phyloP scores from a whole-genome alignment of 2,113 vertebrate species.

The Hylia prasina region DNA sequence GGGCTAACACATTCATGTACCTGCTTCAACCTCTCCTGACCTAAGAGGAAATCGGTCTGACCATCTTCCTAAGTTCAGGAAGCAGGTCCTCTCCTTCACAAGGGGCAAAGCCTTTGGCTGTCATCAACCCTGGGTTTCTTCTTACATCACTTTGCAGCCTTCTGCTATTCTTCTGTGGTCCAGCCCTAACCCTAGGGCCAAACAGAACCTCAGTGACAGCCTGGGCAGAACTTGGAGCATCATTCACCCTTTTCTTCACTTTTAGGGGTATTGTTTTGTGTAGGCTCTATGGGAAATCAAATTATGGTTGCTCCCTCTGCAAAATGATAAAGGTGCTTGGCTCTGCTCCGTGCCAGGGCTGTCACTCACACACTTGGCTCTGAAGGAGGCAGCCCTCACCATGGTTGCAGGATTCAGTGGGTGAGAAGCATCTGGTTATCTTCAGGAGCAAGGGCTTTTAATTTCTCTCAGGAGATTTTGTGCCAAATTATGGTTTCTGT shows the following conservation, averaged over 20 bases:
- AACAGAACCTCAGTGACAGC: not conserved
- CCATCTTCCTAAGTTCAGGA: not conserved
- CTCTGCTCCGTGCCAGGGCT: not conserved
- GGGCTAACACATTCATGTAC: not conserved
- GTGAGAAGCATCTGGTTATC: not conserved
- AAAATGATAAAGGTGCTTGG: not conserved
- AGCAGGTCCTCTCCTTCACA: not conserved
- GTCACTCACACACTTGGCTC: no score
- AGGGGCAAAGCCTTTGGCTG: not conserved
- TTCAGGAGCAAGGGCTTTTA: not conserved
- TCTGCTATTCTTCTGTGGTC: not conserved
- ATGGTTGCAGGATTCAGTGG: not conserved
- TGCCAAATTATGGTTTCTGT: not conserved
- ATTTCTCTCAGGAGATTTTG: not conserved
- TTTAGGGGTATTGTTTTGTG: rapidly evolving
- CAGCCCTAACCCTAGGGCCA: not conserved
- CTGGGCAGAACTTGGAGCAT: not conserved
- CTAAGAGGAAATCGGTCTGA: not conserved
- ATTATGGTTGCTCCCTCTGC: not conserved
- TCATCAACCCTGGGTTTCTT: not conserved
- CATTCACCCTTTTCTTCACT: not conserved
- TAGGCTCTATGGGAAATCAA: not conserved
- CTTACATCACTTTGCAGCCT: not conserved
- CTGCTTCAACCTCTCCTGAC: not conserved
- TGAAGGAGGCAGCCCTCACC: not conserved